These are phyloP conservation scores for Pluvianellus socialis DNA, from an alignment of 2,113 vertebrate genomes.

Conservation along the genomic window DNA sequence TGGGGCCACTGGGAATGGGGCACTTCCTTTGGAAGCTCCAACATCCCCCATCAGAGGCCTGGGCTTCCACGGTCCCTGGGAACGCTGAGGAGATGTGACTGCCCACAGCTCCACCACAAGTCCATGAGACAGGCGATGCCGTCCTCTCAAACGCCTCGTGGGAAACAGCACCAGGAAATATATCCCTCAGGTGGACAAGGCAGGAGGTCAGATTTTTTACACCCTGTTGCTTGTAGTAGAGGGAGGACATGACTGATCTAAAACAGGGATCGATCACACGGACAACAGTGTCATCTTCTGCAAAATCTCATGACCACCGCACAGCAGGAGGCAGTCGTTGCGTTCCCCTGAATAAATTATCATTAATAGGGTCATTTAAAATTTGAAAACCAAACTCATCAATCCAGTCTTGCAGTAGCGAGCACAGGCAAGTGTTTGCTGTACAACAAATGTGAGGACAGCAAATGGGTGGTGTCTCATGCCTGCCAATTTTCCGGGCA, in stretches of 20 bases:
- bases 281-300: neutral
- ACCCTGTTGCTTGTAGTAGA: neutral
- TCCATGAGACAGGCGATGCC: too few relatives aligned
- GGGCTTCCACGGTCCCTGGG: neutral
- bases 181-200: neutral
- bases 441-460: neutral
- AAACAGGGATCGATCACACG: fast-evolving
- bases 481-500: neutral
- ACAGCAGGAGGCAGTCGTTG: neutral
- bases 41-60: fast-evolving
- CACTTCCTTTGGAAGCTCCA: neutral
- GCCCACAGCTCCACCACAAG: neutral
- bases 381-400: neutral
- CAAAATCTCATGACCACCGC: neutral
- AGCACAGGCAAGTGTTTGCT: neutral
- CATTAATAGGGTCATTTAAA: neutral
- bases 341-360: neutral
- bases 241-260: neutral
- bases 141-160: fast-evolving
- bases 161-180: neutral
- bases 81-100: neutral
- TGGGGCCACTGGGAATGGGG: neutral
- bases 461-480: neutral
- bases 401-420: neutral
- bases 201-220: neutral